phyloP scores from a whole-genome alignment of 2,797 vertebrate genomes.

The Delichon dasypus region DNA sequence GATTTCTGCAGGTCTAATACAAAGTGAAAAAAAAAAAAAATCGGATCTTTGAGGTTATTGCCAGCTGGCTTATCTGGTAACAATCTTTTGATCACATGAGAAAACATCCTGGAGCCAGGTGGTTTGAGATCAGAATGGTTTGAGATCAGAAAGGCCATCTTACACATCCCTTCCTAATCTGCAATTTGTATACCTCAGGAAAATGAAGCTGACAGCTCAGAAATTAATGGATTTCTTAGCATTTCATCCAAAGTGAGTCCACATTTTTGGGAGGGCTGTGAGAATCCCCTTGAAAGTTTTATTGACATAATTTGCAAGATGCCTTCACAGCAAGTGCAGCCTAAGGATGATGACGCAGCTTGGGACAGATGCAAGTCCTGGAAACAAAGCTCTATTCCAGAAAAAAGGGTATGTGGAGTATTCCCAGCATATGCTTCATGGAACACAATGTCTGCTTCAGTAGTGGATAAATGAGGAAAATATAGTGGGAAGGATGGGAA shows the following conservation, averaged over 20 bases:
- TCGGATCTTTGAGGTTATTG: background rate
- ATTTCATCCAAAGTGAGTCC: background rate
- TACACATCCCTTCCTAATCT: background rate
- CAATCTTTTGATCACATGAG: background rate
- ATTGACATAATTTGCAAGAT: background rate
- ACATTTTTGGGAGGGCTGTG: background rate
- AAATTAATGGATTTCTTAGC: background rate
- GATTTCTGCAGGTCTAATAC: background rate
- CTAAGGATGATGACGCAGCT: background rate
- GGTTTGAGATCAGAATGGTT: constrained; percentile 9
- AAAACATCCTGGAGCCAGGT: background rate
- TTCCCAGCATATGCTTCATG: background rate
- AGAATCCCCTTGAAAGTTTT: background rate
- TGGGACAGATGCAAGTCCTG: background rate
- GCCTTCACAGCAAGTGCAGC: background rate
- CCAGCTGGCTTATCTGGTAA: background rate
- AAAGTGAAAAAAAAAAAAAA: background rate
- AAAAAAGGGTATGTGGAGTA: background rate
- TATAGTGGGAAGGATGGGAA: background rate
- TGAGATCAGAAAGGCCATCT: background rate
- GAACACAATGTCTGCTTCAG: background rate
- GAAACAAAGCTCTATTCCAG: background rate
- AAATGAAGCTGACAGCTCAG: background rate
- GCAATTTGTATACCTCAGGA: background rate
- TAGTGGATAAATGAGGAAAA: background rate